Evolutionary conservation across 1,140 invertebrate species (phyloP), one percentile per base, ranked within the genome.

Genomic region (Trichomalopsis sarcophagae): DNA sequence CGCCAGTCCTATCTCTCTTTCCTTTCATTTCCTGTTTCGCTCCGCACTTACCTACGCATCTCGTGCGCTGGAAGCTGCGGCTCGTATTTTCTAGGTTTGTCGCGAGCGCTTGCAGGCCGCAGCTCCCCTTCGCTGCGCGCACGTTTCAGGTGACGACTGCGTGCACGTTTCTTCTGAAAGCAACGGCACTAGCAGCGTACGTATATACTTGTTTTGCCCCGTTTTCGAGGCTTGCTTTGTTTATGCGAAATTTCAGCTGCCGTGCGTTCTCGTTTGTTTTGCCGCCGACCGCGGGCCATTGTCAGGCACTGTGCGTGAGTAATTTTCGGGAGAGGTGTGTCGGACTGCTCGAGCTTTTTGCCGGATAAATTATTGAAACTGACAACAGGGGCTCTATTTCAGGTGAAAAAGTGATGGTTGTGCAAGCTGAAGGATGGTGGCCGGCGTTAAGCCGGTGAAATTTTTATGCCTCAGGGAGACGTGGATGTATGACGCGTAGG

Each of bases 1-100:
- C 55, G 21, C 13, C 13, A 55, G 17, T 14, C 17, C 50, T 55
- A 21, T 62, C 87, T 85, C 87, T 40, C 80, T 80, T 66, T 75
- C 40, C 82, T 69, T 75, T 80, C 13, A 55, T 78, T 77, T 76
- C 1, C 69, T 62, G 55, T 21, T 62, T 62, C 55, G 17, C 21
- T n/a, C 55, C 17, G 55, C 55, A 62, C 55, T 62, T 62, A 62
- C 55, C 55, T 62, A 62, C 55, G 55, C 21, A 62, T 62, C 55
- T 62, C 10, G 40, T 44, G 10, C 40, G 10, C 7, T 44, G 40
- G 40, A 44, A 44, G 40, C 7, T 27, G 1, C 40, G 10, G 40
- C 50, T 68, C 82, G 55, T 75, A 69, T 40, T 69, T 47, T 69
- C 66, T 44, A 3, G 47, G 69, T 81, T 47, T 68, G 73, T 81